Conservation (phyloP, 2,888 invertebrate species). For the Hetaerina titia region DNA sequence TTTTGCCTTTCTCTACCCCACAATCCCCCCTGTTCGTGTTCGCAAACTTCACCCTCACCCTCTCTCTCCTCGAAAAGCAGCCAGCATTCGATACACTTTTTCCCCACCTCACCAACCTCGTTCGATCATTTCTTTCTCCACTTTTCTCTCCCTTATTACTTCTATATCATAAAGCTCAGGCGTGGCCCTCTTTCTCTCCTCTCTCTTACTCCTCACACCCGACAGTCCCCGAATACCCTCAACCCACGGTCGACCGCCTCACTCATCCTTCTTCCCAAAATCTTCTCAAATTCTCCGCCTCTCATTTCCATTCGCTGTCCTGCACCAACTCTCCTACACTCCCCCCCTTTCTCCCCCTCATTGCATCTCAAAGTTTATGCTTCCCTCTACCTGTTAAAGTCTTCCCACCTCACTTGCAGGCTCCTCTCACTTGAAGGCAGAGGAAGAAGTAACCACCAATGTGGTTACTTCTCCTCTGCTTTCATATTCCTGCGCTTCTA, state of each 20-base stretch:
- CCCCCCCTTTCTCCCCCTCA: background rate
- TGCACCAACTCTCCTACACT: background rate
- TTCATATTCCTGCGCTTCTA: background rate
- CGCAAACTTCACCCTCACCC: background rate
- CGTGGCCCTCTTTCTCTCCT: conserved; percentile 37
- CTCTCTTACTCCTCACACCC: background rate
- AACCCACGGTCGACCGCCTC: background rate
- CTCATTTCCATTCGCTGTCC: background rate
- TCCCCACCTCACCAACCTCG: background rate
- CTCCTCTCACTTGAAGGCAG: too few species aligned
- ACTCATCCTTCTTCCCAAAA: background rate
- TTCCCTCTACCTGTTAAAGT: too few species aligned
- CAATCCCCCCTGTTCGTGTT: background rate
- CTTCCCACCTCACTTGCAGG: background rate
- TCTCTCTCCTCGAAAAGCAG: background rate
- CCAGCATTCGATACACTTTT: background rate
- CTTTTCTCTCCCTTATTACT: background rate
- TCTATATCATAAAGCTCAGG: conserved; percentile 41
- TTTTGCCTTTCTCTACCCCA: background rate
- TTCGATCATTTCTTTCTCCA: background rate
- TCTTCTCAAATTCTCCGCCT: background rate
- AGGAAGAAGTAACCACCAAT: too few species aligned
- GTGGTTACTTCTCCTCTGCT: background rate
- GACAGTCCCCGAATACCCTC: background rate
- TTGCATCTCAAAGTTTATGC: background rate